Evolutionary conservation across 2,797 vertebrate species (phyloP).

Genomic region (Cichlasoma orientale): DNA sequence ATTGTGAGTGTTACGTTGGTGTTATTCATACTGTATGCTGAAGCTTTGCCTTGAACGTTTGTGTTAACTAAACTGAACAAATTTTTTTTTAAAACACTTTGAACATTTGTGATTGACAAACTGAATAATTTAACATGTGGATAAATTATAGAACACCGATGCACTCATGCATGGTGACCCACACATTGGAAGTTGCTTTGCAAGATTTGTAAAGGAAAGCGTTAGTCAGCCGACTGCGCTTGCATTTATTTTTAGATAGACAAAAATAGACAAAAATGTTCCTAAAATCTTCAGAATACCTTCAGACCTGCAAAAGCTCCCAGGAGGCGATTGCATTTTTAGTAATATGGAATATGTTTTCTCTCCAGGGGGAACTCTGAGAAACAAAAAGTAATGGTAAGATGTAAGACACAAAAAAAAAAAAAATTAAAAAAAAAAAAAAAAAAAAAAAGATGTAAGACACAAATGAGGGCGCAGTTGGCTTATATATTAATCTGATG

Average conservation of each 20-base stretch:
- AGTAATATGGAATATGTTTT: slow-evolving; percentile 42
- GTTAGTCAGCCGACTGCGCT: slow-evolving; percentile 29
- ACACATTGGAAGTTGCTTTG: neutral
- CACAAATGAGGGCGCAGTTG: neutral
- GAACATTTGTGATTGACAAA: neutral
- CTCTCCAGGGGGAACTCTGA: slow-evolving; percentile 26
- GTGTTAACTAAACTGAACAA: neutral
- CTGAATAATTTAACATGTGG: neutral
- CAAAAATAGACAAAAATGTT: slow-evolving; percentile 42
- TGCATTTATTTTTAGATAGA: slow-evolving; percentile 43
- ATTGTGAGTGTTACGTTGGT: neutral
- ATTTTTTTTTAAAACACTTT: neutral
- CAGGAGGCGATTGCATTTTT: slow-evolving; percentile 52
- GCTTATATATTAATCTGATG: neutral
- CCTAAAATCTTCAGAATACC: slow-evolving; percentile 36
- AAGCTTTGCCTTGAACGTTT: neutral
- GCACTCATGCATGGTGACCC: slow-evolving; percentile 7
- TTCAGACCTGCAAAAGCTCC: slow-evolving; percentile 43
- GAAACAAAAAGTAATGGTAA: neutral
- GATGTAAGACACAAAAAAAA: neutral
- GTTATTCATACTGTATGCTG: neutral
- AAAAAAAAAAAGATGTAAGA: neutral
- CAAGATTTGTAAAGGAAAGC: slow-evolving; percentile 15
- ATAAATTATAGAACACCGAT: neutral
- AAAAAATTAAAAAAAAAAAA: no score